phyloP scores from a whole-genome alignment of 2,113 vertebrate species.

The Python bivittatus region DNA sequence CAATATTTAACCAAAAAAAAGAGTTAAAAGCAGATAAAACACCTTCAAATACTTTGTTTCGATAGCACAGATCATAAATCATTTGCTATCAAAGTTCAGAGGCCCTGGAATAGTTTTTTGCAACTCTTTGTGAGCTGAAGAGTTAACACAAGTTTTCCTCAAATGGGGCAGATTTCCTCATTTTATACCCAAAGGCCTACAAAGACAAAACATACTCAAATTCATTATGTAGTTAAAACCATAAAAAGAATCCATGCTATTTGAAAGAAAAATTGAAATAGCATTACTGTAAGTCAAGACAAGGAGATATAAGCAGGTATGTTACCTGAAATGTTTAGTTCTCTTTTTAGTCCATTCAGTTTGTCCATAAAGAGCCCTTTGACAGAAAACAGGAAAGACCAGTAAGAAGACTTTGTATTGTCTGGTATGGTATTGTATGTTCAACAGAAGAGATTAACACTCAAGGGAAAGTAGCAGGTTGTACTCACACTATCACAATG shows the following conservation, averaged over 20 bases:
- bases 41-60: not conserved
- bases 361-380: constrained; percentile 39
- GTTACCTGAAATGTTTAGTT: not conserved
- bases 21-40: not conserved
- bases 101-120: not conserved
- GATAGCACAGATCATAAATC: not conserved
- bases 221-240: not conserved
- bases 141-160: not conserved
- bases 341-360: constrained; percentile 31
- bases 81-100: not conserved
- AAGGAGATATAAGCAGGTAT: constrained; percentile 23
- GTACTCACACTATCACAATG: constrained; percentile 26
- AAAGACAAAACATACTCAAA: not conserved
- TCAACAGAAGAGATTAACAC: constrained; percentile 51
- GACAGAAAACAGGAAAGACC: constrained; percentile 66
- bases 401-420: constrained; percentile 46
- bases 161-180: not conserved
- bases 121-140: not conserved
- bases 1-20: not conserved
- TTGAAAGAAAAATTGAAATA: not conserved
- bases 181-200: not conserved
- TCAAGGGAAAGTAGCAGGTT: constrained; percentile 22
- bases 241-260: not conserved
- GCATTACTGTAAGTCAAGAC: not conserved
- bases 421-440: constrained; percentile 52